These are phyloP conservation scores for Beaufortia kweichowensis DNA, from an alignment of 2,113 vertebrate genomes.

Conservation along the genomic window DNA sequence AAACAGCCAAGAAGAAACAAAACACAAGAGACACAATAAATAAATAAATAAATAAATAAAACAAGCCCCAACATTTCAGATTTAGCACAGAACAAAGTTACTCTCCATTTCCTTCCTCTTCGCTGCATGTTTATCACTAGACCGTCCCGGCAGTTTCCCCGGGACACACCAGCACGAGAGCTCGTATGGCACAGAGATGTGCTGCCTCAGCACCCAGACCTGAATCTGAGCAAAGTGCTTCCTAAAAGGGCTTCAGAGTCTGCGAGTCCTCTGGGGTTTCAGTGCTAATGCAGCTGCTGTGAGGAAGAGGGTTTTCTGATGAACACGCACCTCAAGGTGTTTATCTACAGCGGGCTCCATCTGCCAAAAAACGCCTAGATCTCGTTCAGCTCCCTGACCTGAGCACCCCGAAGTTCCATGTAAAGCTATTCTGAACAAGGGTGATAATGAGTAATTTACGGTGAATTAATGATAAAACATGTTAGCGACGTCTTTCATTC, in stretches of 20 bases:
- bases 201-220: constrained; percentile 27
- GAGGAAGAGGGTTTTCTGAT: constrained; percentile 20
- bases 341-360: constrained; percentile 25
- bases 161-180: constrained; percentile 1
- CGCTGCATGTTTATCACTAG: constrained; percentile 3
- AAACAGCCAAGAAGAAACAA: neutral
- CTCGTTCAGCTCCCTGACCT: constrained; percentile 9
- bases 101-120: constrained; percentile 7
- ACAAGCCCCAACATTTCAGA: constrained; percentile 15
- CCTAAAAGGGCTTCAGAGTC: constrained; percentile 28
- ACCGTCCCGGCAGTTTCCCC: neutral
- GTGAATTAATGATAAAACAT: constrained; percentile 18
- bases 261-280: constrained; percentile 1
- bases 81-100: neutral
- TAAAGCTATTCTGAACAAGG: constrained; percentile 3
- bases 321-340: constrained; percentile 34
- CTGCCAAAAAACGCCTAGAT: constrained; percentile 18
- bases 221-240: constrained; percentile 18
- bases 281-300: constrained; percentile 39
- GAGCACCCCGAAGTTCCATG: constrained; percentile 1
- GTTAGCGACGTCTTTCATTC: constrained; percentile 1
- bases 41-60: constrained; percentile 31
- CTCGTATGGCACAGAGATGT: constrained; percentile 13
- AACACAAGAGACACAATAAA: neutral
- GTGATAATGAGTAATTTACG: constrained; percentile 26